These are phyloP conservation scores for Noctua janthe DNA, from an alignment of 2,888 invertebrate genomes.

Conservation along the genomic window DNA sequence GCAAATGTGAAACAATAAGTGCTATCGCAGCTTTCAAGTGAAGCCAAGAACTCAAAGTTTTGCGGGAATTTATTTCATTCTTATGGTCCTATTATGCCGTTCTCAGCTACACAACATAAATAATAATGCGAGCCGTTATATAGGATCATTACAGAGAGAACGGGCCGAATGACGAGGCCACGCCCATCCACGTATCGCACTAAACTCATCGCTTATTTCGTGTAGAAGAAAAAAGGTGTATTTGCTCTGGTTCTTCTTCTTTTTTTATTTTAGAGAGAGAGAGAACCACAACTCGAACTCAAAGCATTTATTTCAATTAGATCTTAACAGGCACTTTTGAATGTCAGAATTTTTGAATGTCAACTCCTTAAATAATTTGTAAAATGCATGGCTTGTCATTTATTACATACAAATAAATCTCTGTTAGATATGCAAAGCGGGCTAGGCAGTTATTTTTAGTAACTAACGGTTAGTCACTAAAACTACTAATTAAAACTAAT, in stretches of 20 bases:
- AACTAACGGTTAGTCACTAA: not conserved
- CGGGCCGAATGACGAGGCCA: conserved; percentile 82
- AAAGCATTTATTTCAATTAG: too few species aligned
- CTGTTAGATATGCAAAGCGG: not conserved
- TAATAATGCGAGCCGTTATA: conserved; percentile 89
- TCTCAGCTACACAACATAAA: conserved; percentile 90
- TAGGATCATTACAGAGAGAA: conserved; percentile 88
- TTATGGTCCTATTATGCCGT: conserved; percentile 90
- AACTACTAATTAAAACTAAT: too few species aligned
- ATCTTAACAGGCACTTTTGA: too few species aligned
- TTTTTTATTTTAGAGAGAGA: too few species aligned
- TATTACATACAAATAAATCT: not conserved
- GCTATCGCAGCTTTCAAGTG: conserved; percentile 84
- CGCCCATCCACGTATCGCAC: conserved; percentile 67
- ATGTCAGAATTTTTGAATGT: too few species aligned
- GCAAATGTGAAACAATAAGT: conserved; percentile 86
- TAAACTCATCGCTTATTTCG: conserved; percentile 70
- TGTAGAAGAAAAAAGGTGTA: conserved; percentile 59
- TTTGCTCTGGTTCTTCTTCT: conserved; percentile 11
- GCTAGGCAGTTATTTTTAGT: not conserved
- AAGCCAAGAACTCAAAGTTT: conserved; percentile 86
- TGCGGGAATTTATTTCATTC: conserved; percentile 89
- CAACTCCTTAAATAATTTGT: too few species aligned
- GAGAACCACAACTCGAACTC: too few species aligned
- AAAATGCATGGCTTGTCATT: too few species aligned